A percentile compares a stretch with the other conserved stretches of the same genome.
Evolutionary conservation across 2,113 vertebrate species (phyloP).

Genomic region (Tringa solitaria): DNA sequence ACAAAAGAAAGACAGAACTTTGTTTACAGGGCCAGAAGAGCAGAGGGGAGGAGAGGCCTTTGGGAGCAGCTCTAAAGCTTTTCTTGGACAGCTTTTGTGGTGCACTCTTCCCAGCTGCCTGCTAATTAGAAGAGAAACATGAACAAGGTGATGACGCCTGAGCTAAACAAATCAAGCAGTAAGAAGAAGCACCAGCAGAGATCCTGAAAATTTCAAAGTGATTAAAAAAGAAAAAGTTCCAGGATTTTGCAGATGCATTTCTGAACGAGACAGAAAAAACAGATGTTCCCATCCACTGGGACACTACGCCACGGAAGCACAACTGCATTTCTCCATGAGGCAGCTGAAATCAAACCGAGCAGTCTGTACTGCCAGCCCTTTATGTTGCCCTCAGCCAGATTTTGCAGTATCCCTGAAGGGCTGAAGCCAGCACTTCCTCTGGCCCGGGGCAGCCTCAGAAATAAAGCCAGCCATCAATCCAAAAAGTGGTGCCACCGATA

Average conservation of each 20-base stretch:
- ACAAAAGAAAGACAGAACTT: neutral
- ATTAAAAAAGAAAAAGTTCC: neutral
- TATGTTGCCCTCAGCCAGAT: fast-evolving
- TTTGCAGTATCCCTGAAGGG: neutral
- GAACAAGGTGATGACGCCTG: neutral
- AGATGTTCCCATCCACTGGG: neutral
- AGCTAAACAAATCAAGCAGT: neutral
- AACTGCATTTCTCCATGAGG: neutral
- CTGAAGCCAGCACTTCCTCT: neutral
- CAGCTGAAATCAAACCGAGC: neutral
- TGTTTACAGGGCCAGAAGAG: neutral
- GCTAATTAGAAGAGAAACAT: neutral
- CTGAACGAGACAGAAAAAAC: neutral
- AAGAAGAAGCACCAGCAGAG: neutral
- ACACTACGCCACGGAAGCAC: neutral
- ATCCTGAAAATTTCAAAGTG: neutral
- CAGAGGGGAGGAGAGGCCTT: neutral
- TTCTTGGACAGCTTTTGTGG: neutral
- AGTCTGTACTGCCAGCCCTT: neutral
- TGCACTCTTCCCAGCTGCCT: neutral
- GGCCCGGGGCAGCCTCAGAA: neutral
- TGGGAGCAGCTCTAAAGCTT: neutral
- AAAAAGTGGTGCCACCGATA: neutral
- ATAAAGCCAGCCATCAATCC: neutral
- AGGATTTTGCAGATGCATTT: neutral